Evolutionary conservation across 2,797 vertebrate genomes (phyloP).

Genomic region (Rhinophrynus dorsalis): DNA sequence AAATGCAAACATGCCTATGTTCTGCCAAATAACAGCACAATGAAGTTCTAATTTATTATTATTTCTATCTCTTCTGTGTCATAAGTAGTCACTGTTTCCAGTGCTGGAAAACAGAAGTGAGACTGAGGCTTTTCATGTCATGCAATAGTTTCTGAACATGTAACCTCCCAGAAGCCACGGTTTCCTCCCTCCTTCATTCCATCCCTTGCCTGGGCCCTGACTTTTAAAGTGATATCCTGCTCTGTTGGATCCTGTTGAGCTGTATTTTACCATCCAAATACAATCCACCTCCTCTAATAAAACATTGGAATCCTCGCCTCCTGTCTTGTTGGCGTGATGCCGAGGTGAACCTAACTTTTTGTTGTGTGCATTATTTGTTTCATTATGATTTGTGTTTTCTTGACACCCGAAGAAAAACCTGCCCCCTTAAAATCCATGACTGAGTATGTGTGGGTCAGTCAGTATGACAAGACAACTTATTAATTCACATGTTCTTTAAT

Average conservation of each 20-base stretch:
- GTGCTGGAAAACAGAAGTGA: constrained; percentile 59
- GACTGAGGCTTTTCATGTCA: constrained; percentile 62
- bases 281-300: constrained; percentile 44
- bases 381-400: neutral
- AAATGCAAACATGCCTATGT: constrained; percentile 67
- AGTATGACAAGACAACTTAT: too few species aligned
- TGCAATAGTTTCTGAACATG: constrained; percentile 59
- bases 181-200: constrained; percentile 39
- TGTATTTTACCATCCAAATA: constrained; percentile 50
- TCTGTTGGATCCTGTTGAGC: constrained; percentile 49
- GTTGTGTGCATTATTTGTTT: neutral
- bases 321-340: constrained; percentile 3
- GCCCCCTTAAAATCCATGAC: too few species aligned
- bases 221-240: constrained; percentile 39
- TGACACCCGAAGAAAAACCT: too few species aligned
- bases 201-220: constrained; percentile 40
- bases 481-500: too few species aligned
- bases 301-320: constrained; percentile 28
- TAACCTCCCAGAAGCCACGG: constrained; percentile 57
- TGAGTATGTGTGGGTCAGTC: neutral
- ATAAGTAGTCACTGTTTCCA: constrained; percentile 65
- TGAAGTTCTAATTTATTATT: constrained; percentile 97
- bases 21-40: constrained; percentile 76
- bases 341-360: neutral
- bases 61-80: constrained; percentile 65